Conservation (phyloP, 1,140 invertebrate genomes). For the Magallana angulata region DNA sequence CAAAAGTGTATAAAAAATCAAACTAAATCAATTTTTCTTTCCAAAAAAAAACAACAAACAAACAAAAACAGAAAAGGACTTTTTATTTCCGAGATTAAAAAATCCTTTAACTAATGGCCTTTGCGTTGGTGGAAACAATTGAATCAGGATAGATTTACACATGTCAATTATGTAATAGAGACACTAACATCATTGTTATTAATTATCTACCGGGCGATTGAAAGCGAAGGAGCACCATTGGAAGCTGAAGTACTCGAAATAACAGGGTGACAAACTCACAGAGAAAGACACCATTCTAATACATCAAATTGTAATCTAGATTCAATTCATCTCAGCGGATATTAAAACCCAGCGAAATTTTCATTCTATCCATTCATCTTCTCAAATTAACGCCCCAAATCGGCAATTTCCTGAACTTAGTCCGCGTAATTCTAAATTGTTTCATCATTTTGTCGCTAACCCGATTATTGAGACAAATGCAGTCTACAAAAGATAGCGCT, state of each 20-base stretch:
- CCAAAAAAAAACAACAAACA: neutral
- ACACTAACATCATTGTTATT: too few relatives aligned
- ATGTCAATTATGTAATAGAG: too few relatives aligned
- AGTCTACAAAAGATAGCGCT: neutral
- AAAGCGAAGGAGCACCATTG: neutral
- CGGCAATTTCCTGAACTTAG: conserved; percentile 25
- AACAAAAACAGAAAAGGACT: too few relatives aligned
- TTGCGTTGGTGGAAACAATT: too few relatives aligned
- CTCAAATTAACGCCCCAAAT: conserved; percentile 24
- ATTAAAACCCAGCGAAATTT: conserved; percentile 2
- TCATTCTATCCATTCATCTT: conserved; percentile 19
- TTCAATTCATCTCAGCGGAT: conserved; percentile 23
- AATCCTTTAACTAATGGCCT: too few relatives aligned
- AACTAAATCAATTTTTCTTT: neutral
- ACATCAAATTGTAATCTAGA: conserved; percentile 27
- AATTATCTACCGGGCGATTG: too few relatives aligned
- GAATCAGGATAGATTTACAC: too few relatives aligned
- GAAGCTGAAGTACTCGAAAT: neutral
- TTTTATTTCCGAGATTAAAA: too few relatives aligned
- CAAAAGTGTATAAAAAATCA: too few relatives aligned
- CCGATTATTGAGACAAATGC: neutral
- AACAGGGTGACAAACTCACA: neutral
- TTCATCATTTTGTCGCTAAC: conserved; percentile 22
- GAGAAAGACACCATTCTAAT: conserved; percentile 4
- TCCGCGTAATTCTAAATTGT: conserved; percentile 27